These are phyloP conservation scores for Chaetodon trifascialis DNA, from an alignment of 2,113 vertebrate genomes.

Conservation along the genomic window DNA sequence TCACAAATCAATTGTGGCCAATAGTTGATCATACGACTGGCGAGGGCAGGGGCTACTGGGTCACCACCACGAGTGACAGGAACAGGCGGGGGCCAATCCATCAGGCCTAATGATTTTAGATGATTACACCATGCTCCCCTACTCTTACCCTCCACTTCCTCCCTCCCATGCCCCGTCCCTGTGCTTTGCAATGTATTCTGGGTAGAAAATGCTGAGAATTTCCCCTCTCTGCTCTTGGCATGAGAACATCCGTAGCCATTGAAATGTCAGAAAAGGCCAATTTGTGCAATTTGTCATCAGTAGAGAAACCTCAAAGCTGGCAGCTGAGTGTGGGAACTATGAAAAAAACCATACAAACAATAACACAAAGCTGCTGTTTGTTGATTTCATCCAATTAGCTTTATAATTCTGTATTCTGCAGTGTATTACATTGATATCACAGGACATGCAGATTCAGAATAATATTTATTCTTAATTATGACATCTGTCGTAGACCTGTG, in stretches of 20 bases:
- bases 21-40: constrained; percentile 30
- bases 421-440: background rate
- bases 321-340: constrained; percentile 49
- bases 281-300: constrained; percentile 46
- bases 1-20: constrained; percentile 57
- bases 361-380: background rate
- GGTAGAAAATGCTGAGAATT: constrained; percentile 48
- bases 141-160: constrained; percentile 46
- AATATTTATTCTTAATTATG: background rate
- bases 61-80: constrained; percentile 48
- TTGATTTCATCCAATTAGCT: background rate
- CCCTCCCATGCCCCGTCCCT: constrained; percentile 42
- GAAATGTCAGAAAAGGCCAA: constrained; percentile 58
- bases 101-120: constrained; percentile 75
- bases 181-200: constrained; percentile 41
- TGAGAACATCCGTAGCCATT: constrained; percentile 49
- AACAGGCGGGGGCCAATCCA: constrained; percentile 55
- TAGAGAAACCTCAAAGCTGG: constrained; percentile 25
- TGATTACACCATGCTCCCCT: constrained; percentile 52
- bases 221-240: constrained; percentile 18
- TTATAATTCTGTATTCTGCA: background rate
- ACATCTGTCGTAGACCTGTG: background rate
- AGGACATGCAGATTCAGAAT: background rate
- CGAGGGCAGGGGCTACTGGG: constrained; percentile 51
- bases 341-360: background rate